These are phyloP conservation scores for Rafetus swinhoei DNA, from an alignment of 2,113 vertebrate genomes.

Conservation along the genomic window DNA sequence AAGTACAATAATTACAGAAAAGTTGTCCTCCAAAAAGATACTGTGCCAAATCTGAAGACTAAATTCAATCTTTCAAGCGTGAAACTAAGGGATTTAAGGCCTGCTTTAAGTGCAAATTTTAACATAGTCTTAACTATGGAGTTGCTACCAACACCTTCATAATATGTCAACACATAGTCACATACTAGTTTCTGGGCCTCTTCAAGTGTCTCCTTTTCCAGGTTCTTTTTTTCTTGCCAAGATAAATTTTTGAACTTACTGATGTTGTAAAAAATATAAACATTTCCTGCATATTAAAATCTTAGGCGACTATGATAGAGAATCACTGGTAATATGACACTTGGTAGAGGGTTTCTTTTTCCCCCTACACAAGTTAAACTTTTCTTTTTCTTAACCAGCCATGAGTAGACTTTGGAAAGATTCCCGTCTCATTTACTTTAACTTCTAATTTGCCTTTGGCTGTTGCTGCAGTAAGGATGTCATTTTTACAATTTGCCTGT, in stretches of 20 bases:
- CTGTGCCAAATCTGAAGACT: slow-evolving; percentile 45
- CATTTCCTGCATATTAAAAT: slow-evolving; percentile 10
- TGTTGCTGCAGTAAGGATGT: background rate
- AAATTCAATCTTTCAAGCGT: slow-evolving; percentile 66
- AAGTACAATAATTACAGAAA: slow-evolving; percentile 40
- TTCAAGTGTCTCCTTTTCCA: slow-evolving; percentile 64
- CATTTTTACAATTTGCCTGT: slow-evolving; percentile 48
- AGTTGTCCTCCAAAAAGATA: slow-evolving; percentile 48
- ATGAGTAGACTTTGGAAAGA: slow-evolving; percentile 4
- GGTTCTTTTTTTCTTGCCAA: slow-evolving; percentile 66
- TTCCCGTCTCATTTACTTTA: slow-evolving; percentile 49
- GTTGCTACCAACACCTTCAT: slow-evolving; percentile 71
- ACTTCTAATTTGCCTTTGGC: slow-evolving; percentile 57
- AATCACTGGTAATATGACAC: background rate
- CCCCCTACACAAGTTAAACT: background rate
- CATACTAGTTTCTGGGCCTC: slow-evolving; percentile 73
- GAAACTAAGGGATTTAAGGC: slow-evolving; percentile 68
- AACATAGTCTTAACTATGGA: slow-evolving; percentile 68
- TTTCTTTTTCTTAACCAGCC: background rate
- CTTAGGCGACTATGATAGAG: background rate
- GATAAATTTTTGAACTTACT: slow-evolving; percentile 61
- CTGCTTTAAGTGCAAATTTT: slow-evolving; percentile 70
- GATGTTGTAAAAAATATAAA: slow-evolving; percentile 32
- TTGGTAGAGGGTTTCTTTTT: background rate
- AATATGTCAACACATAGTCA: slow-evolving; percentile 74